Evolutionary conservation across 2,113 vertebrate genomes (phyloP).

Genomic region (Malaclemys terrapin): DNA sequence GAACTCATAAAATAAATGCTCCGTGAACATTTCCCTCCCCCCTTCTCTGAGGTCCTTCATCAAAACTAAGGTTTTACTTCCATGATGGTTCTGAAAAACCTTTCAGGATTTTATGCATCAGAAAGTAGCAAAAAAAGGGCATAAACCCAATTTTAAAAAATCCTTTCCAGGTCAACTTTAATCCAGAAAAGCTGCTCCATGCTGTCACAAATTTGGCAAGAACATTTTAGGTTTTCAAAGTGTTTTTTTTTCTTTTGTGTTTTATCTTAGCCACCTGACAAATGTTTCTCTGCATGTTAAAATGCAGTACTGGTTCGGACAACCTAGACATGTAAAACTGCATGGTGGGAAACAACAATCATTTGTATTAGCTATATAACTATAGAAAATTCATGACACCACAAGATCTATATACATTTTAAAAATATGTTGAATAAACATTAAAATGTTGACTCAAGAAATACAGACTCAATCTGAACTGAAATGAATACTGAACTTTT

Average conservation of each 20-base stretch:
- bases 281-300: background rate
- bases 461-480: background rate
- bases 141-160: background rate
- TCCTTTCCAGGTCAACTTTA: background rate
- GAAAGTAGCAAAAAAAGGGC: background rate
- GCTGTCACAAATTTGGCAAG: background rate
- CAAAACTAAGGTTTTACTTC: background rate
- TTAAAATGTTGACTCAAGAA: background rate
- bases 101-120: background rate
- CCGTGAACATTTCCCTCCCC: background rate
- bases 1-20: background rate
- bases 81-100: background rate
- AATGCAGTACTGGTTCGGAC: background rate
- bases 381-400: background rate
- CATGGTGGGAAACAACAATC: background rate
- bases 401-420: background rate
- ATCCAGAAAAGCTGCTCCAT: background rate
- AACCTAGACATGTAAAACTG: background rate
- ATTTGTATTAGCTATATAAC: background rate
- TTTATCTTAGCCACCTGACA: background rate
- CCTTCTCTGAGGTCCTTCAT: background rate
- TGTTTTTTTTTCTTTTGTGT: no score
- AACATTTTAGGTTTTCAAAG: background rate
- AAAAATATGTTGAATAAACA: background rate
- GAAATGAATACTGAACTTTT: background rate